Percentiles rank a stretch among this genome's conserved stretches.
phyloP scores from a whole-genome alignment of 2,113 vertebrate species.

The Panurus biarmicus region DNA sequence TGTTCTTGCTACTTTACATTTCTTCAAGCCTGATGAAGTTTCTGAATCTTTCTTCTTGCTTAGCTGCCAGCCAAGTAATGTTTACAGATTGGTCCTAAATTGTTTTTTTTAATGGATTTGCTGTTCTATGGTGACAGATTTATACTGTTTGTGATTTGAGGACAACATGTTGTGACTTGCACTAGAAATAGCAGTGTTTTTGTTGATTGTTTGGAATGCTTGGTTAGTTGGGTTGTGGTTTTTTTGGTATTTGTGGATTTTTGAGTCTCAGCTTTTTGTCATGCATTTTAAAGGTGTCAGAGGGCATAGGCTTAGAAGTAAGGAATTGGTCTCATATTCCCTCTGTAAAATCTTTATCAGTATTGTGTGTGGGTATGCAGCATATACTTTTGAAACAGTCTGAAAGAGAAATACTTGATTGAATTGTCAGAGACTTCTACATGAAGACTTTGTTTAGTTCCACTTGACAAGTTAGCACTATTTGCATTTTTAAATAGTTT shows the following conservation, averaged over 20 bases:
- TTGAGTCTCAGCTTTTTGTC: background rate
- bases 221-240: accelerated
- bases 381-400: background rate
- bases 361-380: background rate
- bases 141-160: background rate
- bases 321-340: background rate
- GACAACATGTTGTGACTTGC: background rate
- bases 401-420: background rate
- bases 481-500: background rate
- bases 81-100: background rate
- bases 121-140: background rate
- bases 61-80: background rate
- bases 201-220: background rate
- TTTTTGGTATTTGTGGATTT: background rate
- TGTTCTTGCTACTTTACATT: background rate
- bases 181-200: background rate
- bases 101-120: background rate
- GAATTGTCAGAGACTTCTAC: background rate
- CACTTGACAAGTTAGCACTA: background rate
- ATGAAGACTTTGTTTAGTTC: background rate
- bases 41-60: background rate
- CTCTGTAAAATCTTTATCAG: background rate
- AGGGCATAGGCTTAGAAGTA: background rate
- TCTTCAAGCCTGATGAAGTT: background rate
- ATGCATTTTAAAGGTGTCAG: background rate